phyloP scores from a whole-genome alignment of 1,140 invertebrate species.

The Pectinophora gossypiella region DNA sequence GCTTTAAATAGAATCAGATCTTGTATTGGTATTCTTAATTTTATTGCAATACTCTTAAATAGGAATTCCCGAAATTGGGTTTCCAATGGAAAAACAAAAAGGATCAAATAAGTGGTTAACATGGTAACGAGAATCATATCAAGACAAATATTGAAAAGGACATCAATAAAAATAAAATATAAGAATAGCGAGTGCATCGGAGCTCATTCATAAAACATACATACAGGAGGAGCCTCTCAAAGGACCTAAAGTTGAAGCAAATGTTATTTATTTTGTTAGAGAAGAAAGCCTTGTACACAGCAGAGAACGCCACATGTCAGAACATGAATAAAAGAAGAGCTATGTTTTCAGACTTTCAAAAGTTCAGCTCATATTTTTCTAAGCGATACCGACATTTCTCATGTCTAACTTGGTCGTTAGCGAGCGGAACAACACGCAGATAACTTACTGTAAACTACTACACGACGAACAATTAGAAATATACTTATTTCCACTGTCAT shows the following conservation, averaged over 20 bases:
- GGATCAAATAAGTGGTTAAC: too few relatives aligned
- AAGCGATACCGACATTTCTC: conserved; percentile 41
- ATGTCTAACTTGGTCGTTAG: conserved; percentile 27
- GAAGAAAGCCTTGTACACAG: conserved; percentile 66
- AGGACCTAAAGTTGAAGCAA: conserved; percentile 65
- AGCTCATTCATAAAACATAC: conserved; percentile 68
- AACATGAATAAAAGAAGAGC: conserved; percentile 71
- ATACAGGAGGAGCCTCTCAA: conserved; percentile 50
- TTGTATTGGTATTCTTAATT: neutral
- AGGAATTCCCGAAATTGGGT: too few relatives aligned
- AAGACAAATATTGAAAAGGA: neutral
- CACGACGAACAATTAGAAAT: too few relatives aligned
- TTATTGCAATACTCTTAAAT: too few relatives aligned
- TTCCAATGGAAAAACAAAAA: too few relatives aligned
- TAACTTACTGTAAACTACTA: too few relatives aligned
- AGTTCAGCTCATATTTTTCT: conserved; percentile 60
- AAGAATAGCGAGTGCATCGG: conserved; percentile 35
- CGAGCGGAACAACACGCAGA: too few relatives aligned
- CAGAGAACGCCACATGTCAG: conserved; percentile 65
- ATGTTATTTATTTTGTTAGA: conserved; percentile 71
- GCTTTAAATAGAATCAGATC: neutral
- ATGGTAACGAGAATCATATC: neutral
- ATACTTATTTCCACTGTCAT: too few relatives aligned
- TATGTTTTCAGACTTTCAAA: conserved; percentile 67
- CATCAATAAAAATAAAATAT: conserved; percentile 3